Evolutionary conservation across 1,140 invertebrate genomes (phyloP), one percentile per base, ranked within the genome.

Genomic region (Drosophila busckii): DNA sequence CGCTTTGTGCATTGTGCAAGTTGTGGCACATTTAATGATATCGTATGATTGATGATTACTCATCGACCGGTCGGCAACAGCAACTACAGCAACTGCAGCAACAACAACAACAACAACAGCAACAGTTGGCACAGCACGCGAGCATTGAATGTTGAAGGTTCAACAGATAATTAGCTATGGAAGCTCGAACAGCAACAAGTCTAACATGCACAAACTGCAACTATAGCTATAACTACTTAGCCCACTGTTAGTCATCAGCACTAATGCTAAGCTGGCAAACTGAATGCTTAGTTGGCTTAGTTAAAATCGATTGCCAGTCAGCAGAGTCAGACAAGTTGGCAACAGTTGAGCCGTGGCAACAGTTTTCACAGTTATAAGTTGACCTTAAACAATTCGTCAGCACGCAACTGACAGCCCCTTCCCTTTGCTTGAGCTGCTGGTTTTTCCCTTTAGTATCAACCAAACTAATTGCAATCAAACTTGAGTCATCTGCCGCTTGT

Each of bases 11-110:
- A 44, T 55, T 59, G 59, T 61, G 59, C 42, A 38, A 68, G 70
- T 63, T 70, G 63, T 16, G 61, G 66, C 66, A 64, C 53, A 68
- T 68, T 78, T 71, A 65, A 80, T 78, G 73, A 76, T 64, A 73
- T 80, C 68, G 68, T 50, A 65, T 73, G 73, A 78, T 78, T 71
- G 63, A 71, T 68, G 73, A 78, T 78, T 78, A 78, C 68, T 78
- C 73, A 78, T 80, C 73, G 73, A 78, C 73, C 75, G 73, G 73
- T 76, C 53, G 35, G 10, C 45, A 17, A 31, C 20, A 54, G 31
- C 13, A 32, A 22, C 34, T 17, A 10, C 35, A 41, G 55, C 55
- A 53, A n/a, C n/a, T n/a, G n/a, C n/a, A n/a, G n/a, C n/a, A n/a
- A n/a, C n/a, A n/a, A n/a, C n/a, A n/a, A n/a, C 54, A 53, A 60